phyloP scores from a whole-genome alignment of 2,797 vertebrate species.

The Falco concolor region DNA sequence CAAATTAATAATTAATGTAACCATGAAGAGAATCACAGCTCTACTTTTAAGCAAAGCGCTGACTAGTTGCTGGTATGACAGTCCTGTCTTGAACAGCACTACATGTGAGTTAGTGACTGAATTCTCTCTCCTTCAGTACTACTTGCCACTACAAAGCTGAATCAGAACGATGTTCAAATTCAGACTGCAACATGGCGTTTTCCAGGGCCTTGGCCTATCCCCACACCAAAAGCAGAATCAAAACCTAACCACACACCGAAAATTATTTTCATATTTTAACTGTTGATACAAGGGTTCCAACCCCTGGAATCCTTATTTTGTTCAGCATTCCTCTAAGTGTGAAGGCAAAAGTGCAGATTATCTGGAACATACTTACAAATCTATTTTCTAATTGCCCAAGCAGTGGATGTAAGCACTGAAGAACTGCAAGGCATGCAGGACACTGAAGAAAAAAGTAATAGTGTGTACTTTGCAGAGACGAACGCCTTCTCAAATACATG shows the following conservation, averaged over 20 bases:
- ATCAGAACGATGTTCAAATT: neutral
- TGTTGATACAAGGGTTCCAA: neutral
- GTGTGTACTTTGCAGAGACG: neutral
- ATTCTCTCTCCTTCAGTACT: neutral
- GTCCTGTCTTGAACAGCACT: neutral
- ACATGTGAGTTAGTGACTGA: rapidly evolving
- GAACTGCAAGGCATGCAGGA: neutral
- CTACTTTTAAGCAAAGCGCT: neutral
- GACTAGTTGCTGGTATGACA: neutral
- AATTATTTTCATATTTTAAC: neutral
- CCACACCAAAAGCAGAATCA: neutral
- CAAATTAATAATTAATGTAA: neutral
- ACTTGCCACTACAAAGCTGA: neutral
- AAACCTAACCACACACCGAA: neutral
- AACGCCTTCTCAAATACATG: neutral
- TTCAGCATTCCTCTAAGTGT: neutral
- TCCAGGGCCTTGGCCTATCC: neutral
- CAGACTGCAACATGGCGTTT: neutral
- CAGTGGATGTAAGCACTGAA: neutral
- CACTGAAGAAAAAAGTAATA: neutral
- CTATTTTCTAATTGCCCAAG: neutral
- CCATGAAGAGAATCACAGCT: neutral
- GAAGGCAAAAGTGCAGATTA: neutral
- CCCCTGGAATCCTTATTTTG: neutral
- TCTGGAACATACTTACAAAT: neutral